These are phyloP conservation scores for Chrysolina oricalcia DNA, from an alignment of 2,888 invertebrate genomes.

Conservation along the genomic window DNA sequence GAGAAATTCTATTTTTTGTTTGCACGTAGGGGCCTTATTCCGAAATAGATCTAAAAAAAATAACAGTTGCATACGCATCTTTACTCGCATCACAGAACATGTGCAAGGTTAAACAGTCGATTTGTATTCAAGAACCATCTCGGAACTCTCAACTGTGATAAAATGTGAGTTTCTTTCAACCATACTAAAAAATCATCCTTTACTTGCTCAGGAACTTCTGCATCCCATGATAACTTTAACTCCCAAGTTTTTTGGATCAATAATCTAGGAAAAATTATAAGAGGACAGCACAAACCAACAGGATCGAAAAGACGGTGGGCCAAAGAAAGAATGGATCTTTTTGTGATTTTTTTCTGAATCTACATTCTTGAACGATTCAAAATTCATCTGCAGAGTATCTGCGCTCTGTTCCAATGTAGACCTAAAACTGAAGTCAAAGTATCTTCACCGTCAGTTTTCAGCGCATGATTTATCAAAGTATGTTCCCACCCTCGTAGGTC, in stretches of 20 bases:
- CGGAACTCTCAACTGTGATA: neutral
- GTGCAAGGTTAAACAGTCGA: neutral
- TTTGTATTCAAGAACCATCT: neutral
- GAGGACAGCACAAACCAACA: conserved; percentile 1
- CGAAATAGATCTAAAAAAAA: neutral
- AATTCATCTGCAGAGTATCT: conserved; percentile 7
- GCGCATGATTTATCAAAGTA: neutral
- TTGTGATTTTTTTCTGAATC: neutral
- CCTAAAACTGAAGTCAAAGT: neutral
- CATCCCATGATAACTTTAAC: neutral
- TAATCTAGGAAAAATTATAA: neutral
- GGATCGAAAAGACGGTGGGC: neutral
- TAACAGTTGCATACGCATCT: conserved; percentile 7
- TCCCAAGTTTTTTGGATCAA: neutral
- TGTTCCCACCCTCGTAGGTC: conserved; percentile 17
- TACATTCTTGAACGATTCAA: neutral
- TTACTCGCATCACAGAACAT: neutral
- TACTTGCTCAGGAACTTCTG: neutral
- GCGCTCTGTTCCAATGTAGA: neutral
- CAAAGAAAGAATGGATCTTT: neutral
- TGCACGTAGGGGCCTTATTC: neutral
- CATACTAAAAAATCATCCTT: neutral
- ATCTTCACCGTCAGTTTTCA: no score
- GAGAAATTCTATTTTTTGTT: conserved; percentile 4
- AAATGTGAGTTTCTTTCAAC: neutral